A percentile compares a stretch with the other conserved stretches of the same genome.
phyloP scores from a whole-genome alignment of 2,888 invertebrate species.

The Tipula vernalis region DNA sequence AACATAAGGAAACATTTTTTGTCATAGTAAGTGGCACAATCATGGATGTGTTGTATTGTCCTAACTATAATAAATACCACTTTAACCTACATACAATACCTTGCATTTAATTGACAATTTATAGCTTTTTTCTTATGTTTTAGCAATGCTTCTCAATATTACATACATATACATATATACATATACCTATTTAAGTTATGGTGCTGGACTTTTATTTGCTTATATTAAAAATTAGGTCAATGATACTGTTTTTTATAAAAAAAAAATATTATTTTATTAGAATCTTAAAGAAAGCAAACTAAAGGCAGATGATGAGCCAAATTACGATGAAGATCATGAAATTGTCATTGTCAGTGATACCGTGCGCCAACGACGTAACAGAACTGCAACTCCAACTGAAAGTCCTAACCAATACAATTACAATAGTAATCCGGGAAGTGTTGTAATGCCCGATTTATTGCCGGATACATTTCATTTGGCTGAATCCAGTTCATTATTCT shows the following conservation, averaged over 20 bases:
- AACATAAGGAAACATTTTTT: too few species aligned
- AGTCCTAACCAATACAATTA: constrained; percentile 18
- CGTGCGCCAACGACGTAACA: constrained; percentile 41
- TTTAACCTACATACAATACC: too few species aligned
- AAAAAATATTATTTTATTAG: background rate
- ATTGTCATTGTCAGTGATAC: constrained; percentile 48
- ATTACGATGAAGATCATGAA: constrained; percentile 37
- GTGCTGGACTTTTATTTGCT: background rate
- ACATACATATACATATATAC: background rate
- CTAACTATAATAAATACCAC: background rate
- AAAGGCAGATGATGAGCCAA: background rate
- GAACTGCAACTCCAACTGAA: constrained; percentile 28
- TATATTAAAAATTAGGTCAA: background rate
- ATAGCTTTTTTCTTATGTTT: background rate
- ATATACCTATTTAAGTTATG: background rate
- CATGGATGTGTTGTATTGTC: too few species aligned
- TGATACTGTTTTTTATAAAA: background rate
- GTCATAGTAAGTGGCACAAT: too few species aligned
- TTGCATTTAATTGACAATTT: background rate
- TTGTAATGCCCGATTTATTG: constrained; percentile 36
- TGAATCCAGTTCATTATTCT: constrained; percentile 54
- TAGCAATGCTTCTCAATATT: background rate
- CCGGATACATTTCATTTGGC: constrained; percentile 51
- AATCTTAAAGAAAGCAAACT: background rate
- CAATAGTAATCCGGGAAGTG: constrained; percentile 25